These are phyloP conservation scores for Acanthosoma haemorrhoidale DNA, from an alignment of 2,888 invertebrate species.

Conservation along the genomic window DNA sequence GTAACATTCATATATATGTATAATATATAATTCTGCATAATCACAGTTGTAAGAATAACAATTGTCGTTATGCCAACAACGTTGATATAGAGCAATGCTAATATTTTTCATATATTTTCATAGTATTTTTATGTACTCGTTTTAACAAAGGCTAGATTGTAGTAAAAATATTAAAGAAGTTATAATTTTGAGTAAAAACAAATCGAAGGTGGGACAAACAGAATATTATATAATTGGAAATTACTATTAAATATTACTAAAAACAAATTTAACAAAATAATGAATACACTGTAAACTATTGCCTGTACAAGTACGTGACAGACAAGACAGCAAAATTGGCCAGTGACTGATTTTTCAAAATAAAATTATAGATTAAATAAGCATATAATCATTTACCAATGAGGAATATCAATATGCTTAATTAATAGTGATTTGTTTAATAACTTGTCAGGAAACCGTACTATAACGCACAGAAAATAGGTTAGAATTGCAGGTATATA, in stretches of 20 bases:
- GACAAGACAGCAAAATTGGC: neutral
- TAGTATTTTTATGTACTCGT: neutral
- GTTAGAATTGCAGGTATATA: slow-evolving; percentile 8
- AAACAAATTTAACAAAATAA: too few species aligned
- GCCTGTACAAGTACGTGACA: too few species aligned
- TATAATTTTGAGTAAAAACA: too few species aligned
- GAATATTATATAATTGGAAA: too few species aligned
- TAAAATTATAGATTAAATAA: neutral
- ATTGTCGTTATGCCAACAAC: slow-evolving; percentile 23
- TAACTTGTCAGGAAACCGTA: slow-evolving; percentile 29
- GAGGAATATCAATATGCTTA: neutral
- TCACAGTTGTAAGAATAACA: slow-evolving; percentile 27
- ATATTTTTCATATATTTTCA: neutral
- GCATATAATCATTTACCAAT: neutral
- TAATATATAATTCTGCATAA: slow-evolving; percentile 12
- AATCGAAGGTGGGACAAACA: too few species aligned
- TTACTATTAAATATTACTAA: too few species aligned
- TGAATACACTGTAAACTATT: too few species aligned
- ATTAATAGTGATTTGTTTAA: neutral
- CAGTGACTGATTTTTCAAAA: neutral
- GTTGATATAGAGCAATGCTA: slow-evolving; percentile 13
- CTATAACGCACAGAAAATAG: slow-evolving; percentile 37
- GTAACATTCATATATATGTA: slow-evolving; percentile 15
- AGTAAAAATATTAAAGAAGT: neutral
- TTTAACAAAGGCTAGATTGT: neutral